Base-by-base conservation (phyloP, 2,888 invertebrate genomes). In the Alentia gelatinosa region DNA sequence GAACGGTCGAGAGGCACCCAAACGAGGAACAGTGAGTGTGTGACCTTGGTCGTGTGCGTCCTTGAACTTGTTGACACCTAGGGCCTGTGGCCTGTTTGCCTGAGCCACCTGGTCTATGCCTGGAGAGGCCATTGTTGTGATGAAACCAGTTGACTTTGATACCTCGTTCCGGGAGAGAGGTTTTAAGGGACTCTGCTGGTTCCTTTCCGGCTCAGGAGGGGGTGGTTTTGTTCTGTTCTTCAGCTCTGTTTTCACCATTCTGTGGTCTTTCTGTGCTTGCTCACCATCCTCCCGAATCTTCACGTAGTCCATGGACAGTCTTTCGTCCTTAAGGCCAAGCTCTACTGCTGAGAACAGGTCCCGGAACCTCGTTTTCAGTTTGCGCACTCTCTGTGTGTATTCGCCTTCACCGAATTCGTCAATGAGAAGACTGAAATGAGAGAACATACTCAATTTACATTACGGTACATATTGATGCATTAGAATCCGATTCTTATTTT, bases 331-430 rank as follows among this genome's bases (percentile, higher is more conserved):
- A 1, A 83, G 7, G 3, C 83, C 83, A 1, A 83, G 39, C 23
- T 83, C 83, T 23, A 83, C 19, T 19, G 83, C 83, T 26, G 39
- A 37, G 40, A 83, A 83, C 3, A 83, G 39, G 40, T 83, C 83
- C 39, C 83, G 35, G 83, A 83, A 83, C 15, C 83, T 19, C 0
- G 83, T 83, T 83, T 83, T 83, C 19, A 83, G 83, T 83, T 83
- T 83, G 37, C 40, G 35, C 4, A 19, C 15, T 37, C 83, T 23
- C 7, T 30, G 1, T 37, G 83, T 83, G 83, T 83, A 83, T 83
- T 39, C 83, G 1, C n/a, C 40, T 39, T 83, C 83, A 7, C 83
- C 83, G 7, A 83, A 40, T 35, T 83, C 83, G 7, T 83, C 83
- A 9, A 83, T 39, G 19, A 83, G 37, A 30, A 83, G 40, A 1